A percentile compares a stretch with the other conserved stretches of the same genome.
Evolutionary conservation across 1,140 invertebrate species (phyloP).

Genomic region (Drosophila albomicans): DNA sequence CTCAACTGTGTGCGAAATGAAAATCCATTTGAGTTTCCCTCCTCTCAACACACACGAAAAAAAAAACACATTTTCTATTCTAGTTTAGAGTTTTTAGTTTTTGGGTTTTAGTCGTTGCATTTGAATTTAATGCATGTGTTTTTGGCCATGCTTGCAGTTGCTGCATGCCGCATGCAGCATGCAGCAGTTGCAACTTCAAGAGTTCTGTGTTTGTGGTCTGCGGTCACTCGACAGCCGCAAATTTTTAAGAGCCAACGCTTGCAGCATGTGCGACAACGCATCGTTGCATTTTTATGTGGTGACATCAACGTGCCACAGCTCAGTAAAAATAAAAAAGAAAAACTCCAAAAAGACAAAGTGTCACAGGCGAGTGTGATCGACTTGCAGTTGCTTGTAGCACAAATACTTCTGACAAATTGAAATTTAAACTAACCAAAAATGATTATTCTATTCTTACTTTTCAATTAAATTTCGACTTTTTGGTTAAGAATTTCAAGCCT

Average conservation of each 20-base stretch:
- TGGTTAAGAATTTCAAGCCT: no score
- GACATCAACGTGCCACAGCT: constrained; percentile 56
- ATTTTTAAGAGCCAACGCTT: constrained; percentile 58
- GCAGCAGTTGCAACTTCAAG: constrained; percentile 28
- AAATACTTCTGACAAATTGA: not conserved
- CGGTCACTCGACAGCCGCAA: constrained; percentile 51
- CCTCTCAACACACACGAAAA: not conserved
- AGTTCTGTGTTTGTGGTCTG: constrained; percentile 52
- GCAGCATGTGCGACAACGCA: constrained; percentile 58
- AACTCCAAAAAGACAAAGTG: not conserved
- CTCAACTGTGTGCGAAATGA: constrained; percentile 57
- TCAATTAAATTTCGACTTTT: no score
- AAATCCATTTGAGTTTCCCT: constrained; percentile 14
- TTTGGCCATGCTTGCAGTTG: not conserved
- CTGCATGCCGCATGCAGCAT: not conserved
- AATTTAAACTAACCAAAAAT: not conserved
- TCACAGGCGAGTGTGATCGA: not conserved
- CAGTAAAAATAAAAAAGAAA: constrained; percentile 34
- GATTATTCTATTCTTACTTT: not conserved
- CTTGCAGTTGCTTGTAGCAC: not conserved
- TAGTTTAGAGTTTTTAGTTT: constrained; percentile 13
- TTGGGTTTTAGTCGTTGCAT: constrained; percentile 6
- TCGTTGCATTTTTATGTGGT: constrained; percentile 61
- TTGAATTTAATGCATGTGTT: constrained; percentile 45
- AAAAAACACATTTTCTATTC: not conserved